Conservation (phyloP, 2,888 invertebrate species). For the Gibbula magus region DNA sequence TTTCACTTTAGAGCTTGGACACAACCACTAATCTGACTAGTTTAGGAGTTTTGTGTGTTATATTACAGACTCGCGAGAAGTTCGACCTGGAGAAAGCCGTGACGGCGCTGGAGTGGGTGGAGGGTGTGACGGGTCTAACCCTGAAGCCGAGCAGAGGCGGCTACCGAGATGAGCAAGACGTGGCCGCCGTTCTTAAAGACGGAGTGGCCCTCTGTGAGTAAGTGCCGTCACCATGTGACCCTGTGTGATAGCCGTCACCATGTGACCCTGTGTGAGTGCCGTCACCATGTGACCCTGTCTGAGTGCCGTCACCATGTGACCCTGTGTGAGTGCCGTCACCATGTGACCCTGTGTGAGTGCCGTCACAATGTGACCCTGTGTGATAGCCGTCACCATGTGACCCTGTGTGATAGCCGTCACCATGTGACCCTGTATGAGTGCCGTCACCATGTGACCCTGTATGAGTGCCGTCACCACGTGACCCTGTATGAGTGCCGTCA, state of each 20-base stretch:
- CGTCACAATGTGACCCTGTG: slow-evolving; percentile 30
- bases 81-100: slow-evolving; percentile 30
- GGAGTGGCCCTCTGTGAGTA: slow-evolving; percentile 42
- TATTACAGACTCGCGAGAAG: slow-evolving; percentile 29
- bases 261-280: neutral
- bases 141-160: neutral
- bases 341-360: neutral
- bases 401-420: neutral
- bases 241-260: neutral
- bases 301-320: neutral
- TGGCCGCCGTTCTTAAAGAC: slow-evolving; percentile 33
- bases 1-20: no score
- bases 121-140: slow-evolving; percentile 27
- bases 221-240: neutral
- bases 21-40: no score
- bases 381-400: slow-evolving; percentile 23
- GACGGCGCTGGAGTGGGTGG: slow-evolving; percentile 34
- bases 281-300: slow-evolving; percentile 32
- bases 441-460: neutral
- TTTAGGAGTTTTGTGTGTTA: no score
- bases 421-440: neutral
- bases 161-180: slow-evolving; percentile 28
- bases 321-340: neutral
- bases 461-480: no score
- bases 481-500: neutral